Conservation (phyloP, 1,140 invertebrate genomes). For the Solenopsis fugax region DNA sequence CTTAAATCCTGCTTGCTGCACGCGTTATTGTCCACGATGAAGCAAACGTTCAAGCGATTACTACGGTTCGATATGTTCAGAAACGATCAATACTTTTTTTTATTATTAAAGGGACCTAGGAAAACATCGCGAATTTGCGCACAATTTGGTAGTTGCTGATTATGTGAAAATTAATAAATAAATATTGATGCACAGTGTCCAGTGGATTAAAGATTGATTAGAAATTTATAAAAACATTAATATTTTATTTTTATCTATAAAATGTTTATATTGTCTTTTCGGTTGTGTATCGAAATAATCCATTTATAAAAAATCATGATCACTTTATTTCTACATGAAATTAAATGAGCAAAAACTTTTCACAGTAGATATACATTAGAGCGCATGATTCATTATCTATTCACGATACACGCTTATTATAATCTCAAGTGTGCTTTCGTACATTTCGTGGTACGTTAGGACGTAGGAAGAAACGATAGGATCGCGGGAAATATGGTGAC, state of each 20-base stretch:
- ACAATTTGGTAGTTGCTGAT: background rate
- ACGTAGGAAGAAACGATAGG: constrained; percentile 48
- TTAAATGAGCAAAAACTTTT: background rate
- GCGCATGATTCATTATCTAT: background rate
- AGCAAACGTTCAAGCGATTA: constrained; percentile 26
- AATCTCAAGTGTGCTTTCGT: constrained; percentile 38
- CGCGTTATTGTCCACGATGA: constrained; percentile 36
- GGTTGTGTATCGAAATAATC: background rate
- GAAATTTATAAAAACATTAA: background rate
- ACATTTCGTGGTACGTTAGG: constrained; percentile 31
- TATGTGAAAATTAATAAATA: background rate
- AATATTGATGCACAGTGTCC: background rate
- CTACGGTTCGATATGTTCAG: background rate
- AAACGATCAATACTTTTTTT: constrained; percentile 16
- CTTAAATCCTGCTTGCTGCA: constrained; percentile 39
- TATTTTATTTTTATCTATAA: background rate
- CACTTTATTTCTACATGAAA: background rate
- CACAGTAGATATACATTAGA: background rate
- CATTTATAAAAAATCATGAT: background rate
- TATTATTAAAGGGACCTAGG: background rate
- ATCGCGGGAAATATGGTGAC: constrained; percentile 69
- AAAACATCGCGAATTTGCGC: background rate
- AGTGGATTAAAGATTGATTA: background rate
- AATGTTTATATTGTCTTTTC: background rate
- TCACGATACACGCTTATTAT: background rate